A percentile compares a stretch with the other conserved stretches of the same genome.
Evolutionary conservation across 64 coral and sea anemone species (phyloP).

Genomic region (Stichodactyla mertensii): DNA sequence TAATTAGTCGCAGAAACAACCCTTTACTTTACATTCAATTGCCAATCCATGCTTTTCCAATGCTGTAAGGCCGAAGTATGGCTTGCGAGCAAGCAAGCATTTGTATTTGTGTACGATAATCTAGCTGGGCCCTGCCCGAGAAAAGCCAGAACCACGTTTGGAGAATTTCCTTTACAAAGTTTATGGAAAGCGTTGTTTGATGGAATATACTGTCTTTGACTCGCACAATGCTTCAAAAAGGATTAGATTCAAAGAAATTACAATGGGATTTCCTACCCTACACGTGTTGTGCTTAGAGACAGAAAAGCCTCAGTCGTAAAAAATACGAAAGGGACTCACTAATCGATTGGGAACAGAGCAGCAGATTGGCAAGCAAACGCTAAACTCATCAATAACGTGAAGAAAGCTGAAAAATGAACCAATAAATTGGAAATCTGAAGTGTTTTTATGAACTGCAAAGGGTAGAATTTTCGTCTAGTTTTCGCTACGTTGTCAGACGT

Average conservation of each 20-base stretch:
- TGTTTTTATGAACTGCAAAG: neutral
- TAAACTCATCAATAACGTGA: neutral
- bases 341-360: neutral
- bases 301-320: slow-evolving; percentile 1
- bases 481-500: neutral
- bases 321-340: neutral
- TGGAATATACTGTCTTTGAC: slow-evolving; percentile 7
- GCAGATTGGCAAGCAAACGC: neutral
- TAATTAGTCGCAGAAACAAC: neutral
- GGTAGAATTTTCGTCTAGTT: neutral
- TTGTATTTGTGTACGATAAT: neutral
- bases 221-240: slow-evolving; percentile 9
- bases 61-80: neutral
- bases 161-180: slow-evolving; percentile 12
- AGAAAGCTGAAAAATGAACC: neutral
- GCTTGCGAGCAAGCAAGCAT: neutral
- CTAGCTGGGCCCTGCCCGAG: neutral
- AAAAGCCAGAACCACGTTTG: neutral
- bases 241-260: slow-evolving; percentile 25
- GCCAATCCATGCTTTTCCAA: neutral
- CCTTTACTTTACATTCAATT: neutral
- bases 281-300: slow-evolving; percentile 66
- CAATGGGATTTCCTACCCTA: slow-evolving; percentile 27
- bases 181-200: slow-evolving; percentile 15
- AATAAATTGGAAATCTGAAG: neutral